Evolutionary conservation across 2,888 invertebrate genomes (phyloP).

Genomic region (Seira ritae): DNA sequence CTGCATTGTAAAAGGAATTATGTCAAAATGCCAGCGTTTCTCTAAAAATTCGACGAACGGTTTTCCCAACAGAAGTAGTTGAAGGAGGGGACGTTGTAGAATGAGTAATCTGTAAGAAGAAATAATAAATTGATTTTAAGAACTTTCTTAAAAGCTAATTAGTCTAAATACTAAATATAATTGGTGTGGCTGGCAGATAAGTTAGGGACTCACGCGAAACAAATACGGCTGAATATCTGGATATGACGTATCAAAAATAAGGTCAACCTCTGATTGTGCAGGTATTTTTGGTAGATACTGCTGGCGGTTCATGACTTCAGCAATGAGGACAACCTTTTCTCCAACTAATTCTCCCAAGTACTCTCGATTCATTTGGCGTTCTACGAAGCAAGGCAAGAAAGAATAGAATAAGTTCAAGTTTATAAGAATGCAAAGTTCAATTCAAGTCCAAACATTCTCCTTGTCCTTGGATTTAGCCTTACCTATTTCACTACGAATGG

Average conservation of each 20-base stretch:
- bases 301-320: constrained; percentile 95
- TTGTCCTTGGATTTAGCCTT: constrained; percentile 67
- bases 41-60: constrained; percentile 91
- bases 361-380: constrained; percentile 90
- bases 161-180: too few relatives aligned
- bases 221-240: constrained; percentile 97
- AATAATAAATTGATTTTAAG: not conserved
- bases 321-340: constrained; percentile 95
- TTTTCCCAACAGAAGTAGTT: constrained; percentile 88
- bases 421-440: not conserved
- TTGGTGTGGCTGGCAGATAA: too few relatives aligned
- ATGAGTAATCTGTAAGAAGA: constrained; percentile 74
- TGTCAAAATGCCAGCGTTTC: constrained; percentile 81
- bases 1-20: constrained; percentile 20
- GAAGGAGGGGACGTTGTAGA: constrained; percentile 78
- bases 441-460: too few relatives aligned
- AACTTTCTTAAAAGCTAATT: constrained; percentile 3
- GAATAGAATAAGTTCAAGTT: too few relatives aligned
- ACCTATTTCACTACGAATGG: constrained; percentile 88
- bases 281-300: constrained; percentile 98
- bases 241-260: constrained; percentile 95
- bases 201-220: constrained; percentile 88
- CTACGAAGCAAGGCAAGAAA: constrained; percentile 75
- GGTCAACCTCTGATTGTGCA: constrained; percentile 91
- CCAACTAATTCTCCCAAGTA: constrained; percentile 90